Evolutionary conservation across 2,888 invertebrate genomes (phyloP).

Genomic region (Dorcus hopei): DNA sequence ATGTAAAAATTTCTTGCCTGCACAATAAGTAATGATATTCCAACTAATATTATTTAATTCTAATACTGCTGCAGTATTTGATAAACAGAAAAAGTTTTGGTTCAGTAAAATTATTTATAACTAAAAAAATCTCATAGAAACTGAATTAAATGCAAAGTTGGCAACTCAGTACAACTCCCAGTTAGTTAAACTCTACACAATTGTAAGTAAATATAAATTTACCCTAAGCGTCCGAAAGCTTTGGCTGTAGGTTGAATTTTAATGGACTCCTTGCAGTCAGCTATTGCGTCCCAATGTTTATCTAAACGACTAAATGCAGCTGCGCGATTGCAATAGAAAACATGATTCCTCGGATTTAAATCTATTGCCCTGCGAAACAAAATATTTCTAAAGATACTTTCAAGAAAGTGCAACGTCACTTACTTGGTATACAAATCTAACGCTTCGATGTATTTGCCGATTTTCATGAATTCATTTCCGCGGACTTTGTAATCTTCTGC

Average conservation of each 20-base stretch:
- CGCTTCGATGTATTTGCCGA: slow-evolving; percentile 76
- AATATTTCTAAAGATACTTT: slow-evolving; percentile 11
- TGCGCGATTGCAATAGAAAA: slow-evolving; percentile 96
- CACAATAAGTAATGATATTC: no score
- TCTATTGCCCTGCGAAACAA: slow-evolving; percentile 71
- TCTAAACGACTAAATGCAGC: slow-evolving; percentile 91
- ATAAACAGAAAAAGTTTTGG: no score
- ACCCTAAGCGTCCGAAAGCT: slow-evolving; percentile 89
- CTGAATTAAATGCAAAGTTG: no score
- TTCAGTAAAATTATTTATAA: no score
- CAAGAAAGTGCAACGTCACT: slow-evolving; percentile 22
- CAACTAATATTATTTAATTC: not conserved
- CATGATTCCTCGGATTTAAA: slow-evolving; percentile 83
- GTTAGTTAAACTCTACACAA: no score
- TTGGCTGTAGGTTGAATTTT: slow-evolving; percentile 86
- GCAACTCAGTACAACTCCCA: no score
- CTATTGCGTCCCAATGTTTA: slow-evolving; percentile 78
- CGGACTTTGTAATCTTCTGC: slow-evolving; percentile 86
- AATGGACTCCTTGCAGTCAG: slow-evolving; percentile 88
- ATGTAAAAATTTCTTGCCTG: not conserved
- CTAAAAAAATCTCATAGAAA: no score
- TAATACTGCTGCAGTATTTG: not conserved
- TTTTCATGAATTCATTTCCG: slow-evolving; percentile 87
- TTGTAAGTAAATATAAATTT: slow-evolving; percentile 23
- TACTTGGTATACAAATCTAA: slow-evolving; percentile 74